Evolutionary conservation across 2,797 vertebrate genomes (phyloP).

Genomic region (Schizopygopsis pylzovi): DNA sequence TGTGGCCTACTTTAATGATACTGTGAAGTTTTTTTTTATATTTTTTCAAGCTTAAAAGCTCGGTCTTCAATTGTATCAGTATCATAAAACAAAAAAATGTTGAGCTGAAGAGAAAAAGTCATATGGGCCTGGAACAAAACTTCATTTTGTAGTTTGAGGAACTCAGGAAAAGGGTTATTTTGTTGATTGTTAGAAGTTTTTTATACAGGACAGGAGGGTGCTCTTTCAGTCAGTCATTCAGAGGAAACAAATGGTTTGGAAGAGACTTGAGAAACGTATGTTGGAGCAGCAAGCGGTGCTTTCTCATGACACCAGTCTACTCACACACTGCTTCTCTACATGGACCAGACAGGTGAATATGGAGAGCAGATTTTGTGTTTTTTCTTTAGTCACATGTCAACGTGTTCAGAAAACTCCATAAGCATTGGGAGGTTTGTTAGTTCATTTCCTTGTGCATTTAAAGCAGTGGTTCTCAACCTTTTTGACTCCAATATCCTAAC

Average conservation of each 20-base stretch:
- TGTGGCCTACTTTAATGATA: neutral
- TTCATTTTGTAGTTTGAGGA: neutral
- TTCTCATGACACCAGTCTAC: slow-evolving; percentile 23
- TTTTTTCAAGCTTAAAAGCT: neutral
- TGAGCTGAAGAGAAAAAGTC: neutral
- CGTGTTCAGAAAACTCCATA: neutral
- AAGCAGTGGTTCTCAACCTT: neutral
- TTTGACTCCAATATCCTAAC: neutral
- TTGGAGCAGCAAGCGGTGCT: slow-evolving; percentile 18
- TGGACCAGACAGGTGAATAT: slow-evolving; percentile 49
- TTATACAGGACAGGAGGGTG: slow-evolving; percentile 34
- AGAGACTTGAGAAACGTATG: neutral
- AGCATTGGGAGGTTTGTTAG: no score
- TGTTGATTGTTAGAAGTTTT: neutral
- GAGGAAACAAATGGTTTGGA: slow-evolving; percentile 30
- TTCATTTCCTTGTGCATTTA: neutral
- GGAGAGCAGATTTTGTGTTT: neutral
- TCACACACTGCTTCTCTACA: slow-evolving; percentile 37
- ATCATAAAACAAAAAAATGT: neutral
- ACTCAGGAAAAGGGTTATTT: neutral
- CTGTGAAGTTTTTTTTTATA: neutral
- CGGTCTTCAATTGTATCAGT: neutral
- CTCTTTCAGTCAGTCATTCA: neutral
- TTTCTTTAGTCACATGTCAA: neutral
- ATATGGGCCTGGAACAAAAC: neutral